A percentile compares a stretch with the other conserved stretches of the same genome.
Evolutionary conservation across 2,113 vertebrate genomes (phyloP).

Genomic region (Bubalus kerabau): DNA sequence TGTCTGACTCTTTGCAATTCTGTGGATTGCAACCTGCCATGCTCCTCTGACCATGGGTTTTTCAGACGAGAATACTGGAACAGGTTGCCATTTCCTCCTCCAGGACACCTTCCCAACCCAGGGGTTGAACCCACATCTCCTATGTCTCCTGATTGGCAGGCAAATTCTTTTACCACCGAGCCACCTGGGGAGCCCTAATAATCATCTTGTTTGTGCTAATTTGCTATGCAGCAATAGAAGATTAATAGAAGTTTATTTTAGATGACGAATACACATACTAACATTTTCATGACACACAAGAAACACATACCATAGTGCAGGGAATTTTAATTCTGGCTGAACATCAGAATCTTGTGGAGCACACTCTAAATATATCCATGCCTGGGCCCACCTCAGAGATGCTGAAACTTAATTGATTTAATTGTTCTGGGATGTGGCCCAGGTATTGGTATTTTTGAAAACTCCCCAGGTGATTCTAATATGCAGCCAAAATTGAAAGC

Average conservation of each 20-base stretch:
- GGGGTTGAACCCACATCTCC: background rate
- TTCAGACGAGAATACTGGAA: background rate
- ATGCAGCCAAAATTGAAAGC: background rate
- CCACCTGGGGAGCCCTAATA: background rate
- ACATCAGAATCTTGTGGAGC: background rate
- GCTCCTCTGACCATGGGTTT: background rate
- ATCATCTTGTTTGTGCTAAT: background rate
- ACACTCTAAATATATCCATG: background rate
- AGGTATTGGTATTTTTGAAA: slow-evolving; percentile 13
- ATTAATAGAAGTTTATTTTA: background rate
- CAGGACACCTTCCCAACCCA: background rate
- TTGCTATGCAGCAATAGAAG: background rate
- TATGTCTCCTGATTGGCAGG: background rate
- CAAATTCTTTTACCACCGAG: background rate
- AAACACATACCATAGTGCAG: background rate
- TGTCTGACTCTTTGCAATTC: background rate
- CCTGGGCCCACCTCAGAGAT: background rate
- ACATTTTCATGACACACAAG: background rate
- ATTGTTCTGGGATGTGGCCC: slow-evolving; percentile 28
- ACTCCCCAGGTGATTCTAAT: slow-evolving; percentile 7
- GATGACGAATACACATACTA: background rate
- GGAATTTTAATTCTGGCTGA: background rate
- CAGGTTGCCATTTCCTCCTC: background rate
- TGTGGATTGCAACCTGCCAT: background rate
- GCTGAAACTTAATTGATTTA: slow-evolving; percentile 14